A percentile compares a stretch with the other conserved stretches of the same genome.
These are phyloP conservation scores for Cyanocitta stelleri DNA, from an alignment of 2,113 vertebrate genomes.

Conservation along the genomic window DNA sequence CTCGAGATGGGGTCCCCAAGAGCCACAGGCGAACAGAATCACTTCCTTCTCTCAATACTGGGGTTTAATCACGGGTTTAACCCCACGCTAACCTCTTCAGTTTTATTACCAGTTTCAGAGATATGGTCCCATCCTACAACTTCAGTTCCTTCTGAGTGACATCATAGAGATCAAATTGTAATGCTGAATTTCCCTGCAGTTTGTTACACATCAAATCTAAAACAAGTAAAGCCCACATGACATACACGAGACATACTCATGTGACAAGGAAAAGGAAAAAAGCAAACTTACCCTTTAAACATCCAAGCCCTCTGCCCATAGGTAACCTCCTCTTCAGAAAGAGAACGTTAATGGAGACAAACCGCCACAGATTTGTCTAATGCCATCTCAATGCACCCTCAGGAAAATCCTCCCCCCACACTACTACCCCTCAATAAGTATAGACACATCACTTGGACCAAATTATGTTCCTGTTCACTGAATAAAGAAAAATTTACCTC, in stretches of 20 bases:
- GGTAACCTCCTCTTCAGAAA: background rate
- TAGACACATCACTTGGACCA: background rate
- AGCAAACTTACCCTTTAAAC: background rate
- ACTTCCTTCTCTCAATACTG: background rate
- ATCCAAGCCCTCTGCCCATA: too few species aligned
- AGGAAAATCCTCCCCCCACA: background rate
- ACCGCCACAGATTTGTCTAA: background rate
- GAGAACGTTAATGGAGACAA: background rate
- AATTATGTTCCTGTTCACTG: background rate
- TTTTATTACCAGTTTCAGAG: background rate
- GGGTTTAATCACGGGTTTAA: background rate
- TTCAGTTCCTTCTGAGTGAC: background rate
- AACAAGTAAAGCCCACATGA: background rate
- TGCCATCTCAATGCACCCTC: background rate
- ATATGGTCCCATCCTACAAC: background rate
- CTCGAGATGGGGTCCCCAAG: background rate
- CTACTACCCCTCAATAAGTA: background rate
- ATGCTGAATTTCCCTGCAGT: background rate
- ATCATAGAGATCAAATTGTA: background rate
- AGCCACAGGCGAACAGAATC: background rate
- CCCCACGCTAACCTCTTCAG: background rate
- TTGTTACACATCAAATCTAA: background rate
- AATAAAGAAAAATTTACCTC: background rate
- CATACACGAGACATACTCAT: fast-evolving
- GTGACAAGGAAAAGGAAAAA: background rate